phyloP scores from a whole-genome alignment of 1,140 invertebrate genomes.

The Caenorhabditis latens region DNA sequence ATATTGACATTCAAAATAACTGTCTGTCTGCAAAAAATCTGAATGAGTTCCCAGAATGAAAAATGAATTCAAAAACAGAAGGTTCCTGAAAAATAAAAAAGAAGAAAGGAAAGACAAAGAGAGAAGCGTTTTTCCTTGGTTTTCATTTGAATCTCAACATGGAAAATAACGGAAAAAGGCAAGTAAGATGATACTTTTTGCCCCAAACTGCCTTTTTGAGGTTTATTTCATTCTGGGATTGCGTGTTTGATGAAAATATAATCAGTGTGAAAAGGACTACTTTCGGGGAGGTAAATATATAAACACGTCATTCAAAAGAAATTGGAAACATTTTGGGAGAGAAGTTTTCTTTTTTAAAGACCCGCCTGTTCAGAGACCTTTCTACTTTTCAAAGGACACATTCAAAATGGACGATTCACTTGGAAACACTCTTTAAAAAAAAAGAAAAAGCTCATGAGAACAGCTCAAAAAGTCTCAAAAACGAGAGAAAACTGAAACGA shows the following conservation, averaged over 20 bases:
- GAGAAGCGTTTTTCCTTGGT: background rate
- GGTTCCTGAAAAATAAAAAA: background rate
- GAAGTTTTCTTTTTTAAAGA: background rate
- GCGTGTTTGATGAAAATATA: conserved; percentile 45
- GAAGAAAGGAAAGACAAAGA: background rate
- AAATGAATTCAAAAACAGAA: conserved; percentile 5
- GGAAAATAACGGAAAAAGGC: background rate
- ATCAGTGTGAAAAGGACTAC: background rate
- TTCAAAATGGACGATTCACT: conserved; percentile 22
- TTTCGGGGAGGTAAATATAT: background rate
- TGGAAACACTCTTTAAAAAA: background rate
- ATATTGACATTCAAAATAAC: too few species aligned
- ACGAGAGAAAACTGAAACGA: conserved; percentile 15
- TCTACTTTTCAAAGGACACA: background rate
- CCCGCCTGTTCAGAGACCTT: background rate
- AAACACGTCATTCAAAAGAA: background rate
- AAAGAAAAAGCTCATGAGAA: background rate
- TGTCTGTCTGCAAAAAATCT: background rate
- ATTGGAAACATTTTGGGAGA: background rate
- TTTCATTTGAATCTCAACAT: conserved; percentile 10
- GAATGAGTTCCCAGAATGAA: background rate
- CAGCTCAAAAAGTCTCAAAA: conserved; percentile 24
- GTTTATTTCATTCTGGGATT: background rate
- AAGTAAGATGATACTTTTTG: conserved; percentile 27
- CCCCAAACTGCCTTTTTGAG: conserved; percentile 9